Evolutionary conservation across 2,113 vertebrate genomes (phyloP).

Genomic region (Pleuronectes platessa): DNA sequence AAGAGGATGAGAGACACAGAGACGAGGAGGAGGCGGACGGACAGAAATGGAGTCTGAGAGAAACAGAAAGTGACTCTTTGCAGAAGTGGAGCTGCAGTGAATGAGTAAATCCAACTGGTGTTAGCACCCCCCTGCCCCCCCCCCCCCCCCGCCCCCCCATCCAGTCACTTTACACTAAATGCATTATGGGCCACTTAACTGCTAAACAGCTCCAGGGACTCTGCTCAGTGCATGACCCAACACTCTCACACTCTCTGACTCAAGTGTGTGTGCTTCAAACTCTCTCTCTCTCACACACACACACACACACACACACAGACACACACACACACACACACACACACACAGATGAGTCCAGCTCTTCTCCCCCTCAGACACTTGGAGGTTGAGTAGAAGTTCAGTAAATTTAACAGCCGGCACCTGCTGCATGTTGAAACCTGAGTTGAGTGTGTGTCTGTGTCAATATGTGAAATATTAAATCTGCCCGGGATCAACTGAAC

Average conservation of each 20-base stretch:
- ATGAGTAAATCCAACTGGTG: conserved; percentile 57
- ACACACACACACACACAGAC: background rate
- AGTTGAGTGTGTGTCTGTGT: background rate
- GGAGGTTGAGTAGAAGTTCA: background rate
- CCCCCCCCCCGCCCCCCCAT: conserved; percentile 4
- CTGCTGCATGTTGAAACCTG: background rate
- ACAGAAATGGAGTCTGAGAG: background rate
- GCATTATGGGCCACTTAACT: conserved; percentile 65
- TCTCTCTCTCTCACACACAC: background rate
- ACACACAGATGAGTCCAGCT: background rate
- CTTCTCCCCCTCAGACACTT: too few relatives aligned
- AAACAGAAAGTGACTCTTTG: conserved; percentile 15
- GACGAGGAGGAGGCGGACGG: background rate
- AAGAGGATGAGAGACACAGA: background rate
- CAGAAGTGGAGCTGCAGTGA: conserved; percentile 51
- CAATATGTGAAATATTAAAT: background rate
- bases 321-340: background rate
- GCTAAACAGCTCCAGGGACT: conserved; percentile 62
- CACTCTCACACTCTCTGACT: conserved; percentile 51
- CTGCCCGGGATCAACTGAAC: too few relatives aligned
- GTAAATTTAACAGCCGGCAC: conserved; percentile 38
- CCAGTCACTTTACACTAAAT: conserved; percentile 69
- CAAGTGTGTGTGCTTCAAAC: conserved; percentile 16
- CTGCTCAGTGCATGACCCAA: conserved; percentile 48
- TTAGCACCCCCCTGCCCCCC: conserved; percentile 57